These are phyloP conservation scores for Zaprionus lineosus DNA, from an alignment of 2,888 invertebrate genomes.

Conservation along the genomic window DNA sequence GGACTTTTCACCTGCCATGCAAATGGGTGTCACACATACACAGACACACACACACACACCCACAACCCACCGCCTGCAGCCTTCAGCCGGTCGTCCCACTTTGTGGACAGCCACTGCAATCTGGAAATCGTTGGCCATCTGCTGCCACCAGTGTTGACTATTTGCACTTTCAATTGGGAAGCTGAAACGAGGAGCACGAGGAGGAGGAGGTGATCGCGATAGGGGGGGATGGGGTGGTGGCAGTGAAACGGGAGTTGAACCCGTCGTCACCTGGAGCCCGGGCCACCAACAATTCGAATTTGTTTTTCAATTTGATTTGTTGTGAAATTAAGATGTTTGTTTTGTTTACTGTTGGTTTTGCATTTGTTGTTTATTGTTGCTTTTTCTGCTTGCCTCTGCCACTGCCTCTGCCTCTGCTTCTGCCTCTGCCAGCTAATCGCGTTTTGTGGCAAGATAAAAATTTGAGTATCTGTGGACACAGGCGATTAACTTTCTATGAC, in stretches of 20 bases:
- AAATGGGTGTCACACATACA: constrained; percentile 51
- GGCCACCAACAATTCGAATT: constrained; percentile 37
- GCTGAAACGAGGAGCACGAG: too few species aligned
- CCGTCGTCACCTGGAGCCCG: constrained; percentile 22
- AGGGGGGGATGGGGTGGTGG: too few species aligned
- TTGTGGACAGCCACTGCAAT: constrained; percentile 29
- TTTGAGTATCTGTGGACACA: constrained; percentile 19
- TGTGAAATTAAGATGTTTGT: constrained; percentile 70
- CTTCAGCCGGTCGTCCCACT: too few species aligned
- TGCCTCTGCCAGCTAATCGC: constrained; percentile 24
- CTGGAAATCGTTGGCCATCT: constrained; percentile 61
- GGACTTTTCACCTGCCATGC: constrained; percentile 75
- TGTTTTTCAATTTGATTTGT: constrained; percentile 57
- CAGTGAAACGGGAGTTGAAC: background rate
- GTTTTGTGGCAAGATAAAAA: constrained; percentile 30
- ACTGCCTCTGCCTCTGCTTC: background rate
- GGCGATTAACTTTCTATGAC: constrained; percentile 63
- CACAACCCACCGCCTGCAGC: constrained; percentile 5
- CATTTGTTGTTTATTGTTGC: background rate
- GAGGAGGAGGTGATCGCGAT: too few species aligned
- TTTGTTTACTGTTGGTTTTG: constrained; percentile 18
- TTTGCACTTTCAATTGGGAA: constrained; percentile 66
- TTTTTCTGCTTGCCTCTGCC: background rate
- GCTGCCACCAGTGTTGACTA: constrained; percentile 71
- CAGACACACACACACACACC: constrained; percentile 20